Evolutionary conservation across 2,113 vertebrate genomes (phyloP), one percentile per base, ranked within the genome.

Genomic region (Archilochus colubris): DNA sequence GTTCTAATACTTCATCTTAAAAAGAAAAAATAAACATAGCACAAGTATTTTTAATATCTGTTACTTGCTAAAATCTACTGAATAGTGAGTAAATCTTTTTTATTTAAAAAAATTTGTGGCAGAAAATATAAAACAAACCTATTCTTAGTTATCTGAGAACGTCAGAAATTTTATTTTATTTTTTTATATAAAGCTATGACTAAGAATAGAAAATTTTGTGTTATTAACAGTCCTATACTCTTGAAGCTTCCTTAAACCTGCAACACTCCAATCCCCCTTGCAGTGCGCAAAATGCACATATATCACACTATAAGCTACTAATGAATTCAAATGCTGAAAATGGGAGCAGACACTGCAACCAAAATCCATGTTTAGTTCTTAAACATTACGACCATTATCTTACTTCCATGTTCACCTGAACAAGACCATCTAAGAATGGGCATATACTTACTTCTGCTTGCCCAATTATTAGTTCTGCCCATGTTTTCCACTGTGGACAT

Each of bases 401-500:
- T 33, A 30, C 25, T 53, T 4, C 23, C 10, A 13, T 10, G 7
- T 40, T 68, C 72, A 88, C 23, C 21, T 78, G 57, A 91, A 67
- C 48, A 57, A 78, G 15, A 58, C 30, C 38, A 76, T 54, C 27
- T n/a, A 33, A 62, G 36, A 88, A 91, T 1, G 7, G n/a, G 67
- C 46, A 67, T n/a, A 73, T 82, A 96, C 98, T 97, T 97, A 99
- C 99, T 98, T 99, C 99, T 4, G 99, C 99, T 97, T 99, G 99
- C 55, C 99, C 99, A 94, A 99, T 98, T 95, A 99, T 99, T 73
- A 99, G 97, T 91, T 99, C 99, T 53, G 99, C 99, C 99, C 99
- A 99, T n/a, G 98, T 99, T 96, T 99, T 99, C 99, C 99, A 99
- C 97, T 99, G 98, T 0, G 99, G 99, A 97, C 99, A 99, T 95